Evolutionary conservation across 2,797 vertebrate genomes (phyloP).

Genomic region (Carapus acus): DNA sequence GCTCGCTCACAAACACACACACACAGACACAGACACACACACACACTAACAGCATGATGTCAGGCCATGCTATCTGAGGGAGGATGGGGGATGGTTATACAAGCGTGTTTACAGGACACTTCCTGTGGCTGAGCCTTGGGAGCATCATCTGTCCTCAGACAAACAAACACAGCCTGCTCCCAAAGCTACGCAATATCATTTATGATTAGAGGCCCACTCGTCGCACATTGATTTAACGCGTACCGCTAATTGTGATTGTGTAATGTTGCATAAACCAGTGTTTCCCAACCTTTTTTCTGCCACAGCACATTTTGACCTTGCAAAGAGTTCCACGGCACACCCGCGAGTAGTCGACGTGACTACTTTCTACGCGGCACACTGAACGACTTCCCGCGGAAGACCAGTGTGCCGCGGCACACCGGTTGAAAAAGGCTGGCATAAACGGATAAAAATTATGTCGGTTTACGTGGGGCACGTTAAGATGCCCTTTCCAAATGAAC

Average conservation of each 20-base stretch:
- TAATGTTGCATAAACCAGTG: constrained; percentile 8
- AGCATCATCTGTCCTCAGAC: constrained; percentile 67
- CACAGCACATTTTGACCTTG: too few relatives aligned
- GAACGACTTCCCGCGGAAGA: too few relatives aligned
- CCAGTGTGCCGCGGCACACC: too few relatives aligned
- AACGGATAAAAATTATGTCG: constrained; percentile 8
- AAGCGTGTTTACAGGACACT: constrained; percentile 72
- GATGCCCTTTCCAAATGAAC: constrained; percentile 21
- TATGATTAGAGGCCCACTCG: constrained; percentile 7
- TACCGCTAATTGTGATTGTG: constrained; percentile 11
- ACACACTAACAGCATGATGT: constrained; percentile 44
- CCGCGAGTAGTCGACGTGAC: too few relatives aligned
- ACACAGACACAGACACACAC: constrained; percentile 37
- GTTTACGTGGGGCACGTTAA: constrained; percentile 4
- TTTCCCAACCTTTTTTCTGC: too few relatives aligned
- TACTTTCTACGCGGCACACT: too few relatives aligned
- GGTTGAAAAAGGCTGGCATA: too few relatives aligned
- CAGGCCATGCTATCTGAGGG: constrained; percentile 57
- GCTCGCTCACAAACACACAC: constrained; percentile 26
- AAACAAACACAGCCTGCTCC: constrained; percentile 62
- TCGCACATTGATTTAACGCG: constrained; percentile 17
- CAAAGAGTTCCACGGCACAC: too few relatives aligned
- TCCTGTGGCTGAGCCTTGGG: constrained; percentile 70
- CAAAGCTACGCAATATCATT: constrained; percentile 44
- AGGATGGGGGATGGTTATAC: constrained; percentile 66